phyloP scores from a whole-genome alignment of 2,888 invertebrate species.

The Bembecia ichneumoniformis region DNA sequence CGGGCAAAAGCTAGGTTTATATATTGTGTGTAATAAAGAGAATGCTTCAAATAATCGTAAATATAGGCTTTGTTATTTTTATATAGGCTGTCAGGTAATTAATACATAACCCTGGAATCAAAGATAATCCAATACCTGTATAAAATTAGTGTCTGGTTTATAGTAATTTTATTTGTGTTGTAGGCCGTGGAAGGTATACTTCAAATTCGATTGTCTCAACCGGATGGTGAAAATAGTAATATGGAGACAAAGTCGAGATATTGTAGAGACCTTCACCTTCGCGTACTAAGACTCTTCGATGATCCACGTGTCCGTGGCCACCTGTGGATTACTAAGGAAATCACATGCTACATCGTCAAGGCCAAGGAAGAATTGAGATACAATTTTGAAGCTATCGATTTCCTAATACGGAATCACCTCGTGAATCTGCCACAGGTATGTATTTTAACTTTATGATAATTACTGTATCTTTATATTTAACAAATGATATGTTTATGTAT shows the following conservation, averaged over 20 bases:
- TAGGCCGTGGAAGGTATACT: conserved; percentile 90
- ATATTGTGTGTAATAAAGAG: too few relatives aligned
- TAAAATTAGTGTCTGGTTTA: too few relatives aligned
- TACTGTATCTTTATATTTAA: too few relatives aligned
- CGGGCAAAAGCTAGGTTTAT: too few relatives aligned
- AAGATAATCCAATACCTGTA: too few relatives aligned
- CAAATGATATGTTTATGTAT: too few relatives aligned
- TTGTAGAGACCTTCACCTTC: conserved; percentile 89
- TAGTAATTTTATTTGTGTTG: conserved; percentile 9
- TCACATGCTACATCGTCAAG: conserved; percentile 90
- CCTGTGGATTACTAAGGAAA: conserved; percentile 91
- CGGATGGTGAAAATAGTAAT: conserved; percentile 59
- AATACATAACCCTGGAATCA: too few relatives aligned
- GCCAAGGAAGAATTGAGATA: conserved; percentile 91
- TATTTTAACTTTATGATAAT: too few relatives aligned
- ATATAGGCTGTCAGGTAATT: too few relatives aligned
- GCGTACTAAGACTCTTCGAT: conserved; percentile 91
- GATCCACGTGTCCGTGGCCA: conserved; percentile 90
- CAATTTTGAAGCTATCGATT: conserved; percentile 93
- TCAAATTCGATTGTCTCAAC: conserved; percentile 81
- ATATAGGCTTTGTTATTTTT: too few relatives aligned
- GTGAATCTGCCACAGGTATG: conserved; percentile 80
- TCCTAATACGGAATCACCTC: conserved; percentile 86
- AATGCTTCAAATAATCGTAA: too few relatives aligned
- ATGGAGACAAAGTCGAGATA: conserved; percentile 85